phyloP scores from a whole-genome alignment of 2,888 invertebrate genomes.

The Acrobasis repandana region DNA sequence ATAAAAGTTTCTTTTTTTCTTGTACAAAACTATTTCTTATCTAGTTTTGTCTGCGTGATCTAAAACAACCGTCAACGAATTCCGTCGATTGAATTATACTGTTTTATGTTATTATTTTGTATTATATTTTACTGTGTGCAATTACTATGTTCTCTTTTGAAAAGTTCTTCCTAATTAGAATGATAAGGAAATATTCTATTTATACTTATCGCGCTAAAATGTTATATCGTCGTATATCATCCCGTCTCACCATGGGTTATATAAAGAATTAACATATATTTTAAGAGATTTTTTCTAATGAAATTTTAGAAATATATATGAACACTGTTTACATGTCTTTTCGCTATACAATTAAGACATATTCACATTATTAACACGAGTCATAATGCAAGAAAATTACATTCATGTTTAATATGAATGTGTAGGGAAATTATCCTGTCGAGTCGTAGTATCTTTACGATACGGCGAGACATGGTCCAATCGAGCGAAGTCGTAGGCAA shows the following conservation, averaged over 20 bases:
- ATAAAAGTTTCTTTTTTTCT: not conserved
- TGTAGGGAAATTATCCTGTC: too few species aligned
- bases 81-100: slow-evolving; percentile 32
- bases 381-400: too few species aligned
- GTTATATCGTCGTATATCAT: slow-evolving; percentile 59
- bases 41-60: not conserved
- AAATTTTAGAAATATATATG: slow-evolving; percentile 65
- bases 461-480: too few species aligned
- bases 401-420: too few species aligned
- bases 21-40: not conserved
- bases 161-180: slow-evolving; percentile 77
- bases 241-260: slow-evolving; percentile 53
- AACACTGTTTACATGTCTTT: slow-evolving; percentile 74
- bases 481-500: too few species aligned
- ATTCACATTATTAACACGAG: too few species aligned
- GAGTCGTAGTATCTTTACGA: too few species aligned
- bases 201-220: slow-evolving; percentile 68
- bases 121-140: slow-evolving; percentile 72
- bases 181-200: slow-evolving; percentile 72
- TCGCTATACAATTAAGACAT: slow-evolving; percentile 65
- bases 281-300: slow-evolving; percentile 79
- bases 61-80: slow-evolving; percentile 9
- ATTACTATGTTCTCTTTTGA: slow-evolving; percentile 71
- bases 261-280: slow-evolving; percentile 77
- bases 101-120: slow-evolving; percentile 47